Percentiles rank a stretch among this genome's conserved stretches.
phyloP scores from a whole-genome alignment of 1,140 invertebrate species.

The Coenobita brevimanus region DNA sequence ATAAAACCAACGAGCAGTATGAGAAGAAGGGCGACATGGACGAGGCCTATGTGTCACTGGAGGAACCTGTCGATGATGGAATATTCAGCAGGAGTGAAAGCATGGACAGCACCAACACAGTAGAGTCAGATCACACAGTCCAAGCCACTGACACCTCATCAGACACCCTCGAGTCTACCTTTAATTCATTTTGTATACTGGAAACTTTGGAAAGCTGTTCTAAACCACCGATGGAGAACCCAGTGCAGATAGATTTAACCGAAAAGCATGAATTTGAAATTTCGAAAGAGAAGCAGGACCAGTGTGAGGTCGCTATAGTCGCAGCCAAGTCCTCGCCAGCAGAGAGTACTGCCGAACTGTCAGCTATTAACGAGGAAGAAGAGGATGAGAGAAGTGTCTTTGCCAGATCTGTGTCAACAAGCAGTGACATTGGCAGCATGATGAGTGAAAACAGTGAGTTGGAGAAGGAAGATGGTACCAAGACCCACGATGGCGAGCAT shows the following conservation, averaged over 20 bases:
- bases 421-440: constrained; percentile 68
- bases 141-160: constrained; percentile 52
- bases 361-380: constrained; percentile 50
- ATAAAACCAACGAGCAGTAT: constrained; percentile 9
- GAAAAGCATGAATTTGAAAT: constrained; percentile 37
- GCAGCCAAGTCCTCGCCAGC: background rate
- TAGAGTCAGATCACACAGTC: constrained; percentile 66
- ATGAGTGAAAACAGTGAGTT: constrained; percentile 65
- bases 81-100: constrained; percentile 66
- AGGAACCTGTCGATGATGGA: constrained; percentile 61
- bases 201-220: background rate
- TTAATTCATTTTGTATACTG: background rate
- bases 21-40: constrained; percentile 54
- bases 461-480: constrained; percentile 42
- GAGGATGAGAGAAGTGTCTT: constrained; percentile 57
- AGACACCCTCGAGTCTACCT: constrained; percentile 49
- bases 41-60: constrained; percentile 67
- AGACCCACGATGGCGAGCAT: constrained; percentile 3
- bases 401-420: constrained; percentile 61
- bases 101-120: constrained; percentile 60
- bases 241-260: constrained; percentile 27
- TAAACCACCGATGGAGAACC: background rate
- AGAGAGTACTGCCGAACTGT: constrained; percentile 39
- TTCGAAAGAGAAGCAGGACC: background rate
- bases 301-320: background rate